phyloP scores from a whole-genome alignment of 2,888 invertebrate species.

The Troides helena region DNA sequence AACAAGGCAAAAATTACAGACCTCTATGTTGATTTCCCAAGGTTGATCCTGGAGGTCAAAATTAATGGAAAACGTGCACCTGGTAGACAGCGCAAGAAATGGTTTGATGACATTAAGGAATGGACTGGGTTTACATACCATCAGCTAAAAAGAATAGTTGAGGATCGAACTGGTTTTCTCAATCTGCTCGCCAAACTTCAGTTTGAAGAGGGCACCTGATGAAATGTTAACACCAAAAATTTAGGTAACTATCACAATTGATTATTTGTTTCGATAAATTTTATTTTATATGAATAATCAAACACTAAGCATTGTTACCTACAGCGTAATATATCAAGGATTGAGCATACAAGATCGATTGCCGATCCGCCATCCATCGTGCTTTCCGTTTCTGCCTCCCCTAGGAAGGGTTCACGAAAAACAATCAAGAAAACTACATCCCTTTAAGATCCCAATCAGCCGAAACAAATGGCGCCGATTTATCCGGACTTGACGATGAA shows the following conservation, averaged over 20 bases:
- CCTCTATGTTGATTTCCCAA: too few species aligned
- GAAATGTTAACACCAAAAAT: neutral
- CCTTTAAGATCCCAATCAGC: conserved; percentile 69
- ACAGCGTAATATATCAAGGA: conserved; percentile 38
- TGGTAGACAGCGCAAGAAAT: too few species aligned
- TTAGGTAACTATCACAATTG: neutral
- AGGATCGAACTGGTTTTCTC: too few species aligned
- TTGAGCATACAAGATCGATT: conserved; percentile 44
- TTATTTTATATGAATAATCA: neutral
- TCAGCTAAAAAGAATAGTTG: too few species aligned
- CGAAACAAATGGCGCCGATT: conserved; percentile 67
- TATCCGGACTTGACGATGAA: conserved; percentile 38
- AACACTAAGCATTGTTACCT: neutral
- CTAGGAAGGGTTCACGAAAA: conserved; percentile 66
- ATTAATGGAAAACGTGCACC: too few species aligned
- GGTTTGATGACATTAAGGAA: too few species aligned
- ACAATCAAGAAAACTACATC: conserved; percentile 71
- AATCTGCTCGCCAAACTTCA: too few species aligned
- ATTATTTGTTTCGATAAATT: neutral
- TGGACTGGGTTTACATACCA: too few species aligned
- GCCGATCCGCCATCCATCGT: conserved; percentile 54
- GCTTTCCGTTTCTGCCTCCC: conserved; percentile 58
- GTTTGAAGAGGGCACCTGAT: too few species aligned
- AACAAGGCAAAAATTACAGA: too few species aligned
- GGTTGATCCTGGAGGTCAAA: too few species aligned